These are phyloP conservation scores for Cryptus armator DNA, from an alignment of 2,888 invertebrate genomes.

Conservation along the genomic window DNA sequence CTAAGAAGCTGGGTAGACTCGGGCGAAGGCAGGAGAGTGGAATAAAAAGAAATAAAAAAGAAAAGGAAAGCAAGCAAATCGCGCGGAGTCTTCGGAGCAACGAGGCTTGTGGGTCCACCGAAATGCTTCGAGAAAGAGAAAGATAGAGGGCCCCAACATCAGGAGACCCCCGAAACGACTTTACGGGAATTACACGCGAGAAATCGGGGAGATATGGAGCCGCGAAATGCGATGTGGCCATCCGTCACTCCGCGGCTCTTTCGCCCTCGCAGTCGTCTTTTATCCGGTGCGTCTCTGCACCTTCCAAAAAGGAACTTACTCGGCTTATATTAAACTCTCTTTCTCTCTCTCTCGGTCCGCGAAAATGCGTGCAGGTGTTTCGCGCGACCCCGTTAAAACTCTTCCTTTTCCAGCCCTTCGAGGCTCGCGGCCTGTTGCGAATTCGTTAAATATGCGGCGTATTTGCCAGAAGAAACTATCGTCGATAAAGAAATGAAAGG, in stretches of 20 bases:
- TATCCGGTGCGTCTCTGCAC: conserved; percentile 50
- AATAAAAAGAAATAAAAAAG: conserved; percentile 33
- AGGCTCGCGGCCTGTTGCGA: conserved; percentile 68
- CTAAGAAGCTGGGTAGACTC: conserved; percentile 60
- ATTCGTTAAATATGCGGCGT: conserved; percentile 73
- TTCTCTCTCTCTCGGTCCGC: conserved; percentile 46
- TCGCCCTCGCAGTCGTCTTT: conserved; percentile 63
- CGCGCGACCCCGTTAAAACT: conserved; percentile 61
- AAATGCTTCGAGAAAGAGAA: conserved; percentile 47
- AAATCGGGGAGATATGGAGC: conserved; percentile 84
- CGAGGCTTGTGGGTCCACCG: conserved; percentile 1
- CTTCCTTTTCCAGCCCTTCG: conserved; percentile 42
- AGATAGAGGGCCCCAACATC: conserved; percentile 65
- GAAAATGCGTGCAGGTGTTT: conserved; percentile 66
- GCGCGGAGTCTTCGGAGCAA: conserved; percentile 52
- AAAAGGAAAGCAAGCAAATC: conserved; percentile 28
- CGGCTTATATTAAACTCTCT: conserved; percentile 20
- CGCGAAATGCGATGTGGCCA: conserved; percentile 84
- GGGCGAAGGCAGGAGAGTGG: conserved; percentile 75
- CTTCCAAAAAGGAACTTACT: background rate
- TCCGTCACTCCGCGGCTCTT: conserved; percentile 81
- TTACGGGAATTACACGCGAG: conserved; percentile 85
- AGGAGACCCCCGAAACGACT: conserved; percentile 81
- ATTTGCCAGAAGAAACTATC: conserved; percentile 54
- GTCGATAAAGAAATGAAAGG: background rate